Conservation (phyloP, 2,888 invertebrate genomes). For the Macrosiphum euphorbiae region DNA sequence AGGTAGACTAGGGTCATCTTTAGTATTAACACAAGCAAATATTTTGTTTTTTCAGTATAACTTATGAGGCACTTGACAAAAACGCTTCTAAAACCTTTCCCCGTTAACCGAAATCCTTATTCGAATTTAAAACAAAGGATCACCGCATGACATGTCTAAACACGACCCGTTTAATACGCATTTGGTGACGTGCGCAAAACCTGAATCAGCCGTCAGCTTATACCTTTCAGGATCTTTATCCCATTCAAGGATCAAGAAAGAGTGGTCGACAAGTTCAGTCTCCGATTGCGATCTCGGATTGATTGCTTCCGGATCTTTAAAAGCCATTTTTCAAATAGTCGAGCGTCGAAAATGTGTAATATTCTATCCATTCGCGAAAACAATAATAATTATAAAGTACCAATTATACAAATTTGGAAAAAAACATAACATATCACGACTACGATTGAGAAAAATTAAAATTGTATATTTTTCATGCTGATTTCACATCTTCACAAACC, state of each 20-base stretch:
- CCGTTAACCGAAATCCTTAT: conserved; percentile 49
- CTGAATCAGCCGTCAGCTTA: conserved; percentile 55
- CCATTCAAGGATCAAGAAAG: conserved; percentile 34
- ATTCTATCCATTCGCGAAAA: not conserved
- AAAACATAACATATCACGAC: not conserved
- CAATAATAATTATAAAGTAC: not conserved
- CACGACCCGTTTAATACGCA: conserved; percentile 56
- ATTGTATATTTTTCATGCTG: not conserved
- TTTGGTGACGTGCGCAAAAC: conserved; percentile 59
- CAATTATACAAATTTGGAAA: not conserved
- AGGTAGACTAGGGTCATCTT: not conserved
- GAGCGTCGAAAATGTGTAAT: not conserved
- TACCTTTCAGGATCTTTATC: conserved; percentile 50
- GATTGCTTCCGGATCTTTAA: conserved; percentile 35
- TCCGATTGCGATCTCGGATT: conserved; percentile 49
- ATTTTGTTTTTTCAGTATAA: conserved; percentile 43
- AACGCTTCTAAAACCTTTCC: conserved; percentile 37
- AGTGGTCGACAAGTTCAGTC: conserved; percentile 35
- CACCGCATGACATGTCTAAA: conserved; percentile 43
- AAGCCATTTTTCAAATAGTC: conserved; percentile 16
- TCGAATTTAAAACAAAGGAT: conserved; percentile 62
- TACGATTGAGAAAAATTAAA: not conserved
- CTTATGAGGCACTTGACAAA: conserved; percentile 58
- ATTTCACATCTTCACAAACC: not conserved
- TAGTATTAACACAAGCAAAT: conserved; percentile 25